Evolutionary conservation across 1,140 invertebrate genomes (phyloP).

Genomic region (Coelopa frigida): DNA sequence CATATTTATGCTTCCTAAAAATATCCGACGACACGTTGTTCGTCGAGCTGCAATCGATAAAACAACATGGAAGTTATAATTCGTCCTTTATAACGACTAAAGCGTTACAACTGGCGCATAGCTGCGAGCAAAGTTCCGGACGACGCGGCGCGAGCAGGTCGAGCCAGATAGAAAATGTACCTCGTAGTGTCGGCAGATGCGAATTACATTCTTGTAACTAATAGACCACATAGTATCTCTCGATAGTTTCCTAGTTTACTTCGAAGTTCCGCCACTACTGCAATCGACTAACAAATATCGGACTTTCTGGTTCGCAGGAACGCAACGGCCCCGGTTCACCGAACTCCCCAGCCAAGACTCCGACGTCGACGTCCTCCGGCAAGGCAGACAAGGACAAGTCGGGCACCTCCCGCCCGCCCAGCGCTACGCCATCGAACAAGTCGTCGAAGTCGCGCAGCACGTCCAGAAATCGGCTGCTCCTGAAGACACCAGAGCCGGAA

Average conservation of each 20-base stretch:
- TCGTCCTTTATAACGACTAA: conserved; percentile 16
- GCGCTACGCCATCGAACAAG: conserved; percentile 43
- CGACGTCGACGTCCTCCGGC: conserved; percentile 39
- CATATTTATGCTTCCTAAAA: too few relatives aligned
- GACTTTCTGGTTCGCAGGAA: conserved; percentile 21
- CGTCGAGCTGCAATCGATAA: conserved; percentile 15
- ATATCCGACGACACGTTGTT: conserved; percentile 1
- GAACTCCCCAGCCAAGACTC: conserved; percentile 41
- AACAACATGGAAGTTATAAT: conserved; percentile 14
- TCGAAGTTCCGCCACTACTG: not conserved
- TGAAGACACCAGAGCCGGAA: conserved; percentile 43
- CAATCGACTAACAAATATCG: not conserved
- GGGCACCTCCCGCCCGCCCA: conserved; percentile 37
- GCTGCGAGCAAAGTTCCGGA: conserved; percentile 3
- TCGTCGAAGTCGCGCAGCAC: conserved; percentile 40
- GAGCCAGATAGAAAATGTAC: conserved; percentile 34
- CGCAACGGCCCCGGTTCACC: conserved; percentile 44
- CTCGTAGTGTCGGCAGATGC: conserved; percentile 34
- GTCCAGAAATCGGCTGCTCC: conserved; percentile 39
- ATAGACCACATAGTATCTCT: not conserved
- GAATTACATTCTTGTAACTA: conserved; percentile 30
- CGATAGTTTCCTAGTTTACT: not conserved
- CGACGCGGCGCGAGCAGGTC: not conserved
- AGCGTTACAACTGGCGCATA: conserved; percentile 8
- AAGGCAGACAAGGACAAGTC: conserved; percentile 30